Evolutionary conservation across 2,888 invertebrate species (phyloP).

Genomic region (Tridacna crocea): DNA sequence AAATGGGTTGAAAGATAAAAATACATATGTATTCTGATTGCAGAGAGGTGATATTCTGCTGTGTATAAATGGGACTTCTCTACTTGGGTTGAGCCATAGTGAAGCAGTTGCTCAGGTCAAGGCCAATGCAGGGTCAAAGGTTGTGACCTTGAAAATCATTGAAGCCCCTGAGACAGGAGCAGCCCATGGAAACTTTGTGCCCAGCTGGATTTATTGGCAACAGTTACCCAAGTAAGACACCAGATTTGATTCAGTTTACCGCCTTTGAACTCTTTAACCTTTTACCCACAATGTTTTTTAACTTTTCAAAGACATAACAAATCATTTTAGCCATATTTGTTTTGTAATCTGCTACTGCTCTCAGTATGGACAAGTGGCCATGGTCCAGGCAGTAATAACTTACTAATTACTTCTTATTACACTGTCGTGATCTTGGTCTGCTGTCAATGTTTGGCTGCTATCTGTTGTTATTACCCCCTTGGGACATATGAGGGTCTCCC

Average conservation of each 20-base stretch:
- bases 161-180: conserved; percentile 84
- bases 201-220: conserved; percentile 86
- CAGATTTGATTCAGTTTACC: no score
- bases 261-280: no score
- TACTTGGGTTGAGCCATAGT: conserved; percentile 84
- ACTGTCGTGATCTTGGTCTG: no score
- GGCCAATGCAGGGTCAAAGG: conserved; percentile 80
- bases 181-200: conserved; percentile 84
- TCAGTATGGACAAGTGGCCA: no score
- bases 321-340: no score
- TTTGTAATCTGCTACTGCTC: no score
- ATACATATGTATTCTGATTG: conserved; percentile 9
- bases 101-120: conserved; percentile 85
- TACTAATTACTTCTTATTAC: no score
- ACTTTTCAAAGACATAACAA: neutral
- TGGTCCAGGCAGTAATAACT: no score
- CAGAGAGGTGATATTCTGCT: conserved; percentile 85
- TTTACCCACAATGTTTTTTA: neutral
- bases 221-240: conserved; percentile 83
- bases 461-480: no score
- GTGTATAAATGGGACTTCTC: conserved; percentile 83
- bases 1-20: neutral
- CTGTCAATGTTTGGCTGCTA: no score
- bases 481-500: no score
- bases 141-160: conserved; percentile 83